Percentiles rank a stretch among this genome's conserved stretches.
phyloP scores from a whole-genome alignment of 1,140 invertebrate species.

The Pomacea maculata region DNA sequence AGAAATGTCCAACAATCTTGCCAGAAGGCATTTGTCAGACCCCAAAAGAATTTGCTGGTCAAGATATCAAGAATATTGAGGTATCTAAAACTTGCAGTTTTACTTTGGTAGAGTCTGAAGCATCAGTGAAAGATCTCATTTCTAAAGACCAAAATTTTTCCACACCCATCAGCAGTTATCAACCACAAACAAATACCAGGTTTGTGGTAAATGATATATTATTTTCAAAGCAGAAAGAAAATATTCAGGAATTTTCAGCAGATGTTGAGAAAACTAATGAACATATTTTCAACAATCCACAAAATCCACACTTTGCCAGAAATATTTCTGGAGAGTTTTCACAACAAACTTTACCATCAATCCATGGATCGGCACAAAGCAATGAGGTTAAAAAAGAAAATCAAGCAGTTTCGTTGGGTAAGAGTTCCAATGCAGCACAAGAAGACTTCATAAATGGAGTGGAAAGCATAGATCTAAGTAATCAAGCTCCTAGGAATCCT shows the following conservation, averaged over 20 bases:
- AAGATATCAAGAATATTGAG: neutral
- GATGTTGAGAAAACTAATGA: too few species aligned
- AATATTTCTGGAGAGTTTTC: too few species aligned
- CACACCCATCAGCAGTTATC: neutral
- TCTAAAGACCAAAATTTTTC: neutral
- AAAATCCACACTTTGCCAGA: too few species aligned
- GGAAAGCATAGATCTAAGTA: too few species aligned
- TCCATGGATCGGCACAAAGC: too few species aligned
- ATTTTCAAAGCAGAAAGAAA: neutral
- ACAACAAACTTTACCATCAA: too few species aligned
- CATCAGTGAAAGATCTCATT: neutral
- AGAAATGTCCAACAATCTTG: neutral
- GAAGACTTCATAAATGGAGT: too few species aligned
- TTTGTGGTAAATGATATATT: neutral
- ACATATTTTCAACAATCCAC: too few species aligned
- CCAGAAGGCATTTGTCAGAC: conserved; percentile 18
- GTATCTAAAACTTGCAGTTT: conserved; percentile 4
- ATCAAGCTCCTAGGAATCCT: too few species aligned
- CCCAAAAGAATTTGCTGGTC: conserved; percentile 5
- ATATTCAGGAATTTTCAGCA: neutral
- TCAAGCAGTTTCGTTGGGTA: too few species aligned
- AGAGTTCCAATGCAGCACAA: too few species aligned
- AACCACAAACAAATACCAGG: neutral
- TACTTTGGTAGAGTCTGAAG: neutral
- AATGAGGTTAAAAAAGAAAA: too few species aligned